A percentile compares a stretch with the other conserved stretches of the same genome.
Evolutionary conservation across 2,797 vertebrate genomes (phyloP).

Genomic region (Bucorvus abyssinicus): DNA sequence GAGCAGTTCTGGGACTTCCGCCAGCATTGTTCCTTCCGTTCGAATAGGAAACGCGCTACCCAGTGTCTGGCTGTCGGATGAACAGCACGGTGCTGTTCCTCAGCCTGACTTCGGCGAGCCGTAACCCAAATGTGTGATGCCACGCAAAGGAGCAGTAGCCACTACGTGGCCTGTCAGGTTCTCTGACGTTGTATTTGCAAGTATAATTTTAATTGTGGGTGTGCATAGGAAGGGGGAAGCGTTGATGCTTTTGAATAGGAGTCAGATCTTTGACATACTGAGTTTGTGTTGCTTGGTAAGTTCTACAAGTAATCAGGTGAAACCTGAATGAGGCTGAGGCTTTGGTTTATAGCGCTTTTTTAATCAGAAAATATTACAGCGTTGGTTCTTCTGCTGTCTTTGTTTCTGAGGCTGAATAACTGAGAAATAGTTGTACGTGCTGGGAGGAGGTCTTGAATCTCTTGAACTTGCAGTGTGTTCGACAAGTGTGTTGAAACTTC

Average conservation of each 20-base stretch:
- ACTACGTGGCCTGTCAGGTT: not conserved
- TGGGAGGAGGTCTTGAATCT: not conserved
- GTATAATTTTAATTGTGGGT: slow-evolving; percentile 19
- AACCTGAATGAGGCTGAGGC: not conserved
- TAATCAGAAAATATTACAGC: not conserved
- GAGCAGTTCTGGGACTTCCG: slow-evolving; percentile 34
- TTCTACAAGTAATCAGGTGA: not conserved
- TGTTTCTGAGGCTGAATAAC: not conserved
- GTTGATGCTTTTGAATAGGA: not conserved
- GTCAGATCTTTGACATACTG: not conserved
- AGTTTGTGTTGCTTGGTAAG: not conserved
- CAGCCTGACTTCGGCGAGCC: slow-evolving; percentile 6
- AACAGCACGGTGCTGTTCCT: not conserved
- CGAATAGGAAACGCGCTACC: not conserved
- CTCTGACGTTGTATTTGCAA: slow-evolving; percentile 27
- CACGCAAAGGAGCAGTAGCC: not conserved
- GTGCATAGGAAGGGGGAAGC: not conserved
- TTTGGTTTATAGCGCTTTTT: not conserved
- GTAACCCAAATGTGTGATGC: not conserved
- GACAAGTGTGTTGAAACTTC: not conserved
- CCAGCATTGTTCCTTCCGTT: slow-evolving; percentile 47
- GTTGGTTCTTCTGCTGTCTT: not conserved
- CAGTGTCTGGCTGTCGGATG: not conserved
- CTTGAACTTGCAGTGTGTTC: not conserved
- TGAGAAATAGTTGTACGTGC: not conserved